Conservation (phyloP, 2,113 vertebrate species). For the Lagopus muta region DNA sequence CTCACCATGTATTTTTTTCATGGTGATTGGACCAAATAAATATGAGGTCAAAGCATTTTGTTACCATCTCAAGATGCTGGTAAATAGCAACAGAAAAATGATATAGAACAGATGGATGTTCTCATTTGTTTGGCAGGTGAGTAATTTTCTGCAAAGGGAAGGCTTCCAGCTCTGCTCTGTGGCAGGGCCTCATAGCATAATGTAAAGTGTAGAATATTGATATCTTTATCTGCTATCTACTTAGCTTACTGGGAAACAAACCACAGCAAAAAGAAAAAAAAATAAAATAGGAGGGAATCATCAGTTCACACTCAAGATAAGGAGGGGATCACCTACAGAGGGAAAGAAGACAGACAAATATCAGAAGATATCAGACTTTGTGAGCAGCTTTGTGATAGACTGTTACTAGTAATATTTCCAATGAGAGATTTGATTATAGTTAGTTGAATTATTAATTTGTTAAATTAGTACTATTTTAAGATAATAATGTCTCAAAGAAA, state of each 20-base stretch:
- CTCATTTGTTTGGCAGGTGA: neutral
- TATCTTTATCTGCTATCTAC: neutral
- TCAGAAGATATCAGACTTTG: neutral
- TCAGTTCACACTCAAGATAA: neutral
- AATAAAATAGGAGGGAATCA: neutral
- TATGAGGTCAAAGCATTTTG: neutral
- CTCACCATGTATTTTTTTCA: neutral
- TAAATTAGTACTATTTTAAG: neutral
- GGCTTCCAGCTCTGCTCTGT: neutral
- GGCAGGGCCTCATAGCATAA: neutral
- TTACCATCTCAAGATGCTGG: neutral
- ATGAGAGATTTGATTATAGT: neutral
- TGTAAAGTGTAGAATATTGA: neutral
- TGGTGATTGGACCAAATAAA: neutral
- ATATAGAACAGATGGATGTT: slow-evolving; percentile 15
- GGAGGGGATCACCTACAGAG: neutral
- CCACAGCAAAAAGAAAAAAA: neutral
- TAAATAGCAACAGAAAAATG: neutral
- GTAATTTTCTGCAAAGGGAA: neutral
- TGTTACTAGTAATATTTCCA: neutral
- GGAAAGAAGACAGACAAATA: neutral
- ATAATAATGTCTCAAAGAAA: neutral
- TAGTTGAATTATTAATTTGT: neutral
- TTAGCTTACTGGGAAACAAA: neutral
- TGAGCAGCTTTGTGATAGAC: neutral